Evolutionary conservation across 2,888 invertebrate species (phyloP).

Genomic region (Drosophila percnosoma): DNA sequence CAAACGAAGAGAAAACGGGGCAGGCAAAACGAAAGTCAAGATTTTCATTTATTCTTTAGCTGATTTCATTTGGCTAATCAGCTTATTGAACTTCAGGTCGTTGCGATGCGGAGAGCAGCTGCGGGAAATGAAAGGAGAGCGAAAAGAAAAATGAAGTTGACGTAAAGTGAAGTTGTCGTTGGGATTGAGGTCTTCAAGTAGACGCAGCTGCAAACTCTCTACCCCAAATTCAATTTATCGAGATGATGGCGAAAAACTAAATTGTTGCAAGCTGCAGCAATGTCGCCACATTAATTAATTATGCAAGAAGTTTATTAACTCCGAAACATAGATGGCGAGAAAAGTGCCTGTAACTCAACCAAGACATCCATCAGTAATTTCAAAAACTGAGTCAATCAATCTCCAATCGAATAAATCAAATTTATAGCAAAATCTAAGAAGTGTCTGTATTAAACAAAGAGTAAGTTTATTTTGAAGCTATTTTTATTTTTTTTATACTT

Average conservation of each 20-base stretch:
- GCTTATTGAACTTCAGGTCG: constrained; percentile 75
- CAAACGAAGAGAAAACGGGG: constrained; percentile 3
- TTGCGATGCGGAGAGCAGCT: neutral
- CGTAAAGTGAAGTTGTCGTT: constrained; percentile 55
- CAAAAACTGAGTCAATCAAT: neutral
- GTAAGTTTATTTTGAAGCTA: neutral
- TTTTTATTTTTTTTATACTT: neutral
- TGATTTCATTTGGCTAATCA: constrained; percentile 75
- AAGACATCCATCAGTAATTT: neutral
- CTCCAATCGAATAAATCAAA: neutral
- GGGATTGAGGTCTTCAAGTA: constrained; percentile 38
- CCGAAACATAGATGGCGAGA: neutral
- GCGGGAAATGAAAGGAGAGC: constrained; percentile 4
- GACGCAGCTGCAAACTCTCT: constrained; percentile 57
- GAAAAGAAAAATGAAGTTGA: constrained; percentile 37
- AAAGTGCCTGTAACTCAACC: constrained; percentile 14
- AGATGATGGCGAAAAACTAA: neutral
- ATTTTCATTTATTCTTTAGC: constrained; percentile 45
- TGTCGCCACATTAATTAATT: constrained; percentile 58
- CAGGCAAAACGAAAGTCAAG: constrained; percentile 13
- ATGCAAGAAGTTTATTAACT: constrained; percentile 44
- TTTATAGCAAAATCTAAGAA: no score
- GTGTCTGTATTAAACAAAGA: neutral
- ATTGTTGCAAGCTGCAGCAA: constrained; percentile 27
- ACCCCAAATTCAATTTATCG: constrained; percentile 64